Base-by-base conservation (phyloP, 2,888 invertebrate species). In the Tethea ocularis region DNA sequence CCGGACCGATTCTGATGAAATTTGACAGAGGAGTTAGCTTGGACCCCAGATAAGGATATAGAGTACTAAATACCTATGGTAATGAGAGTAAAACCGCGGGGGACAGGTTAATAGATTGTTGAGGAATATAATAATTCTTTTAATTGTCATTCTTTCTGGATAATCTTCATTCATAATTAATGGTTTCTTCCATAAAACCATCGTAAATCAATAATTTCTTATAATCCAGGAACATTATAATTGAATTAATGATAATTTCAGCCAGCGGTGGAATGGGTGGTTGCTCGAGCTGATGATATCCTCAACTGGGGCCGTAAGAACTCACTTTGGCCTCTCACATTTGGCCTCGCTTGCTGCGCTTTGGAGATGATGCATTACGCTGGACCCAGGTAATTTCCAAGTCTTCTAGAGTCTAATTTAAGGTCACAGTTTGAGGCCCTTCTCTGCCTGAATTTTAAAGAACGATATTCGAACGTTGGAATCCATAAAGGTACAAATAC, bases 341-440 rank as follows among this genome's bases (percentile, higher is more conserved):
- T 99, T 89, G 99, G 99, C 59, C 92, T 99, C 68, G 99, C 99
- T 0, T 99, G 99, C 84, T 99, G 99, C 88, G 99, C 99, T 56
- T 97, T 99, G 0, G 99, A 99, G 91, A 99, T 99, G 99, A 99
- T 99, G 99, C 99, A 99, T 91, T 98, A 99, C 68, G 99, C 99
- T 63, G 99, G 97, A 17, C 98, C 99, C 0, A 95, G 99, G 85
- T 97, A 79, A 58, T 53, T 26, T 55, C 23, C 51, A 23, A 22
- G 13, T 10, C 6, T 15, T 11, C n/a, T 51, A 2, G 38, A 33
- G 0, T 2, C 33, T 13, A 33, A 13, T 13, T 2, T 13, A 33
- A 13, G 6, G 0, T 33, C 13, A 33, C n/a, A 3, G 1, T 13
- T 33, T 13, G 7, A 10, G 29, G 8, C 1, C 29, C 13, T 1